A percentile compares a stretch with the other conserved stretches of the same genome.
Conservation (phyloP, 2,797 vertebrate genomes). For the Crocidura indochinensis region DNA sequence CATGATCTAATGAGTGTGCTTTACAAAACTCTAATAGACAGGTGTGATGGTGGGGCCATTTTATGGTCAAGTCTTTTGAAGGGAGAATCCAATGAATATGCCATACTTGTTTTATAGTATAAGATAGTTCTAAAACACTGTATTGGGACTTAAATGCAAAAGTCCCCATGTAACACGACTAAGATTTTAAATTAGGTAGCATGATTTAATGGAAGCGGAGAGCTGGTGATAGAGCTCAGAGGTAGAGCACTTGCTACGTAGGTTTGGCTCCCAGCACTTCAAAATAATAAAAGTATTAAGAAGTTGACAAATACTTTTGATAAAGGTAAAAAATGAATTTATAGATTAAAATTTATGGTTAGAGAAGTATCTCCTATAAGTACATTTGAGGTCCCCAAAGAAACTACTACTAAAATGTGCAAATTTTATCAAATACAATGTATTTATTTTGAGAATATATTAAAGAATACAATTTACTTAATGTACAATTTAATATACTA, state of each 20-base stretch:
- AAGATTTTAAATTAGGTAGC: too few relatives aligned
- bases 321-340: not conserved
- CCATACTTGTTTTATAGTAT: not conserved
- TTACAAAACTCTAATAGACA: too few relatives aligned
- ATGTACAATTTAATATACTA: slow-evolving; percentile 44
- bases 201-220: not conserved
- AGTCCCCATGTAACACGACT: not conserved
- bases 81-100: too few relatives aligned
- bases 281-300: too few relatives aligned
- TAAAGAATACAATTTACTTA: slow-evolving; percentile 27
- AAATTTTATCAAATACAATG: slow-evolving; percentile 66
- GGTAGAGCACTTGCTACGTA: too few relatives aligned
- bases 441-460: slow-evolving; percentile 65
- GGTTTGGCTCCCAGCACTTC: too few relatives aligned
- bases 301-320: not conserved
- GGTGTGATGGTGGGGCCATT: not conserved
- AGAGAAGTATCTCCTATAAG: not conserved
- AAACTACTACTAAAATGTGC: slow-evolving; percentile 15
- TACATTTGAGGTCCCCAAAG: not conserved
- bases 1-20: too few relatives aligned
- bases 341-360: not conserved
- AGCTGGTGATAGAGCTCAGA: too few relatives aligned
- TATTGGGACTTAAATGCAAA: not conserved
- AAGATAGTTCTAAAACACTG: not conserved
- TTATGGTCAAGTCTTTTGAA: too few relatives aligned